A percentile compares a stretch with the other conserved stretches of the same genome.
Evolutionary conservation across 2,888 invertebrate species (phyloP).

Genomic region (Chaetoderma sp.): DNA sequence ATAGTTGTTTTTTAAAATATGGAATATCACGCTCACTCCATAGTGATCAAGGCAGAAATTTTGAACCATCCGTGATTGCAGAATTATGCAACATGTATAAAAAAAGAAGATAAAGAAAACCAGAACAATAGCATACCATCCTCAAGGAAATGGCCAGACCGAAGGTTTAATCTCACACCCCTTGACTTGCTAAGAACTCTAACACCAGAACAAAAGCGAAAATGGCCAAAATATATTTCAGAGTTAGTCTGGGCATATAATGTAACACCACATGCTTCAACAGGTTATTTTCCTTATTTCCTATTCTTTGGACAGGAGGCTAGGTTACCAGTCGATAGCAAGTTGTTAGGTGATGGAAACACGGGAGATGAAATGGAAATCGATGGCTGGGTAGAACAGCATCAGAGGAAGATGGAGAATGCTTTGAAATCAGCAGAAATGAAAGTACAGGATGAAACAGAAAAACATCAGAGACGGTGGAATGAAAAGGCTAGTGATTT

Average conservation of each 20-base stretch:
- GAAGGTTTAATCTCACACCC: not conserved
- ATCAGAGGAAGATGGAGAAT: constrained; percentile 3
- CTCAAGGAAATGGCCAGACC: constrained; percentile 1
- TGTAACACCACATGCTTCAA: constrained; percentile 6
- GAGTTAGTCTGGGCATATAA: constrained; percentile 9
- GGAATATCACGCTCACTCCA: constrained; percentile 8
- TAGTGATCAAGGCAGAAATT: constrained; percentile 13
- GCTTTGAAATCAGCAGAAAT: not conserved
- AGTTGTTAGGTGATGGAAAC: not conserved
- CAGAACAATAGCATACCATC: constrained; percentile 9
- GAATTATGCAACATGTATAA: constrained; percentile 11
- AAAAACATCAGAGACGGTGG: no score
- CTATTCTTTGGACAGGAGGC: constrained; percentile 14
- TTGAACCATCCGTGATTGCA: constrained; percentile 1
- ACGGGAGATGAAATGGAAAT: no score
- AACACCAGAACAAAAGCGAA: constrained; percentile 1
- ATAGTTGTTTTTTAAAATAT: constrained; percentile 17
- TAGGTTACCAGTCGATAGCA: not conserved
- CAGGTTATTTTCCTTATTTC: constrained; percentile 8
- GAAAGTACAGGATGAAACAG: constrained; percentile 8
- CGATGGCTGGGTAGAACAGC: constrained; percentile 21
- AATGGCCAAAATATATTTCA: constrained; percentile 5
- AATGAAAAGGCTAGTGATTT: no score
- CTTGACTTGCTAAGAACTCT: constrained; percentile 1
- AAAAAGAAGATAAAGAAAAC: not conserved